Conservation (phyloP, 2,888 invertebrate species). For the Andrena trimmerana region DNA sequence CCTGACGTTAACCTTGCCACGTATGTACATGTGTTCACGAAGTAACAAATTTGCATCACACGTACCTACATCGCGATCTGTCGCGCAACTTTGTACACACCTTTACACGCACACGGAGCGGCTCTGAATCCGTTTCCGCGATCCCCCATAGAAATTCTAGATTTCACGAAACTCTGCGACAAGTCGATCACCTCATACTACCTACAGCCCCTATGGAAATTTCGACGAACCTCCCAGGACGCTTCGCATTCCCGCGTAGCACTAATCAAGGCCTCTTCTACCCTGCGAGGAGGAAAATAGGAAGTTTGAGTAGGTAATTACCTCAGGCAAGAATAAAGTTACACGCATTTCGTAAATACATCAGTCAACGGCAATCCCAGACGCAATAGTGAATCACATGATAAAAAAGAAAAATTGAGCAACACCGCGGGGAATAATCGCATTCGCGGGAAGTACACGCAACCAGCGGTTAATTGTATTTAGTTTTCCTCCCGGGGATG, state of each 20-base stretch:
- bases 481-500: conserved; percentile 29
- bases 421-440: conserved; percentile 12
- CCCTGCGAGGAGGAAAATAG: background rate
- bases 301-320: conserved; percentile 18
- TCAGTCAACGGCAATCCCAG: conserved; percentile 41
- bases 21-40: background rate
- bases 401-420: background rate
- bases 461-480: conserved; percentile 13
- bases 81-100: background rate
- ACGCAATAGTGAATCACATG: conserved; percentile 30
- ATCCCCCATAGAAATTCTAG: background rate
- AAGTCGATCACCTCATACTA: too few relatives aligned
- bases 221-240: too few relatives aligned
- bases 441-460: conserved; percentile 19
- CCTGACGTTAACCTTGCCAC: background rate
- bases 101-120: background rate
- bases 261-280: conserved; percentile 1
- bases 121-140: background rate
- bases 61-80: background rate
- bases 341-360: background rate
- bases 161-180: too few relatives aligned
- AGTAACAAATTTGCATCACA: background rate
- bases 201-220: too few relatives aligned
- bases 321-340: background rate
- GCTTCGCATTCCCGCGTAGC: background rate